Evolutionary conservation across 2,888 invertebrate species (phyloP).

Genomic region (Chalcis sispes): DNA sequence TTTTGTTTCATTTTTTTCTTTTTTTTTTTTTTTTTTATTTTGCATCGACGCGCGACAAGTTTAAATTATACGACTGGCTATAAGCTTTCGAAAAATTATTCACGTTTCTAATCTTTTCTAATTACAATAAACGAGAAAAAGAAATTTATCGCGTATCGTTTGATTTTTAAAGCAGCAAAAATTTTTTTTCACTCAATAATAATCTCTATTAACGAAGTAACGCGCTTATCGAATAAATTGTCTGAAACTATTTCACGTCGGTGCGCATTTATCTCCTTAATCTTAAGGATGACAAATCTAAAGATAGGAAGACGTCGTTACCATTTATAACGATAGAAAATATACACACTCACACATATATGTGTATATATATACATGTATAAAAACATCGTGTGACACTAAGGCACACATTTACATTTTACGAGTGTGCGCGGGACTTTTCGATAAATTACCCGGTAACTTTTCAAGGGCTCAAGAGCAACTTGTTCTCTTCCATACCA

Average conservation of each 20-base stretch:
- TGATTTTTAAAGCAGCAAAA: too few species aligned
- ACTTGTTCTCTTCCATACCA: too few species aligned
- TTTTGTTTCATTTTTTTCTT: too few species aligned
- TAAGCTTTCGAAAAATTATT: background rate
- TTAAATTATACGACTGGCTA: too few species aligned
- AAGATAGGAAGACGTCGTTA: constrained; percentile 28
- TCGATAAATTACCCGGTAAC: too few species aligned
- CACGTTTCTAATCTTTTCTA: too few species aligned
- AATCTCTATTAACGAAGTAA: constrained; percentile 44
- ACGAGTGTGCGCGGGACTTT: too few species aligned
- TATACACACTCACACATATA: constrained; percentile 17
- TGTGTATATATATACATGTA: background rate
- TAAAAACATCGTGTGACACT: background rate
- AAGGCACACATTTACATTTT: too few species aligned
- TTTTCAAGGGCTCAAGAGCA: too few species aligned
- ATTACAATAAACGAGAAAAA: background rate
- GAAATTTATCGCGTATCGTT: background rate
- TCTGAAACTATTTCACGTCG: constrained; percentile 9
- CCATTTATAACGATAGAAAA: constrained; percentile 43
- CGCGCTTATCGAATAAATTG: constrained; percentile 52
- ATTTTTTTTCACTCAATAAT: too few species aligned
- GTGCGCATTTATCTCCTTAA: constrained; percentile 36
- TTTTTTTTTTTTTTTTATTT: too few species aligned
- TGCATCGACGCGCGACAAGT: too few species aligned
- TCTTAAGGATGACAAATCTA: constrained; percentile 53